phyloP scores from a whole-genome alignment of 1,140 invertebrate genomes.

The Drosophila ironensis region DNA sequence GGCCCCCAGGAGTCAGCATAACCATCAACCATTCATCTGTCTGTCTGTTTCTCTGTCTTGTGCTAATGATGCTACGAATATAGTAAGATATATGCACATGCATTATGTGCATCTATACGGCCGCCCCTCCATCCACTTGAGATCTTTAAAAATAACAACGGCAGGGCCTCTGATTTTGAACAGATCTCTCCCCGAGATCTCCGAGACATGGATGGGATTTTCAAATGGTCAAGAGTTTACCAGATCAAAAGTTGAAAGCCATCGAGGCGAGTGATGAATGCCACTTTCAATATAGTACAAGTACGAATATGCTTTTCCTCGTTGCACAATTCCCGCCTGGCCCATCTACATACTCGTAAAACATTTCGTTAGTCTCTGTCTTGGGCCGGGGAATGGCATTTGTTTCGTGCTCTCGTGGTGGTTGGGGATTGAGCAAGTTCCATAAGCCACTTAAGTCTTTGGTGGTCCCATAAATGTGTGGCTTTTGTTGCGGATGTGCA shows the following conservation, averaged over 20 bases:
- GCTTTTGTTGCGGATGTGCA: conserved; percentile 7
- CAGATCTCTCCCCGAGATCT: too few species aligned
- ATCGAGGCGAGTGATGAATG: conserved; percentile 34
- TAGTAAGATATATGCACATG: conserved; percentile 22
- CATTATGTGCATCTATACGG: conserved; percentile 34
- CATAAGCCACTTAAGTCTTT: conserved; percentile 46
- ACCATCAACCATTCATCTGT: background rate
- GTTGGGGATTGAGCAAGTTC: conserved; percentile 26
- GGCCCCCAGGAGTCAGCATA: conserved; percentile 14
- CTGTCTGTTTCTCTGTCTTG: conserved; percentile 18
- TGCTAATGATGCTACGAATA: conserved; percentile 24
- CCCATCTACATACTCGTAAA: too few species aligned
- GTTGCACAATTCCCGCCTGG: conserved; percentile 21
- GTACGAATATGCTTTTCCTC: conserved; percentile 3
- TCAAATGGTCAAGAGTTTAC: conserved; percentile 45
- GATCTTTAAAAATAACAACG: conserved; percentile 55
- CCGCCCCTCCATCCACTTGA: conserved; percentile 44
- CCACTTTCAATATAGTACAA: conserved; percentile 18
- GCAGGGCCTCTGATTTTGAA: conserved; percentile 23
- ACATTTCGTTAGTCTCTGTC: conserved; percentile 26
- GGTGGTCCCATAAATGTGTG: conserved; percentile 16
- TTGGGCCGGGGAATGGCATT: too few species aligned
- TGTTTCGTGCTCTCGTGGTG: conserved; percentile 8
- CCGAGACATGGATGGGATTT: conserved; percentile 10
- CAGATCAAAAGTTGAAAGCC: conserved; percentile 48